Conservation (phyloP, 2,797 vertebrate species). For the Hephaestus fuliginosus region DNA sequence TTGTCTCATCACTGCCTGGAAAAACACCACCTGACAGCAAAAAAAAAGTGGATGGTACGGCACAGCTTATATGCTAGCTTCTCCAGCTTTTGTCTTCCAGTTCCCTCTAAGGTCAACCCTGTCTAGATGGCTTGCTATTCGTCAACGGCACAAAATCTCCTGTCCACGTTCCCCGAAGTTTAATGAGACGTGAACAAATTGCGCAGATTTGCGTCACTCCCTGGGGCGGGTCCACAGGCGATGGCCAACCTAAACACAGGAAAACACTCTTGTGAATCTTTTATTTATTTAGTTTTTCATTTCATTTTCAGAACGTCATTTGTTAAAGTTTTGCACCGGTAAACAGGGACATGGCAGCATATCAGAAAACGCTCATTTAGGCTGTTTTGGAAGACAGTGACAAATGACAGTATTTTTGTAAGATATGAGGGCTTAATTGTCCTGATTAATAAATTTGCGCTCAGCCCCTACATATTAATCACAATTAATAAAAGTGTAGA, state of each 20-base stretch:
- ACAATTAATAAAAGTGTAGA: conserved; percentile 1
- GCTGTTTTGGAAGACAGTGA: conserved; percentile 11
- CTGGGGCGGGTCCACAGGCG: not conserved
- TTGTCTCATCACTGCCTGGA: no score
- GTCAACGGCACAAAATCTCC: not conserved
- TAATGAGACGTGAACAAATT: no score
- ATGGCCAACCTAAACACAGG: not conserved
- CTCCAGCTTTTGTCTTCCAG: not conserved
- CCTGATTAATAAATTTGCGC: not conserved
- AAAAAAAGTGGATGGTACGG: no score
- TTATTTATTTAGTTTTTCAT: not conserved
- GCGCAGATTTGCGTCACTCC: not conserved
- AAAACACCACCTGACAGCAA: no score
- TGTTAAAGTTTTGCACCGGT: not conserved
- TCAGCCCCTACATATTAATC: conserved; percentile 4
- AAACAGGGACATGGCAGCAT: not conserved
- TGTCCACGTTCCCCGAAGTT: not conserved
- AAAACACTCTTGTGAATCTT: not conserved
- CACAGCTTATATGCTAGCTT: not conserved
- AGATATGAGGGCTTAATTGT: not conserved
- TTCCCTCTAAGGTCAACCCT: not conserved
- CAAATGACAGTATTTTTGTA: not conserved
- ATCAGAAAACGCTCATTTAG: not conserved
- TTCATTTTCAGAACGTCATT: not conserved
- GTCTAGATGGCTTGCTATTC: not conserved